Evolutionary conservation across 1,140 invertebrate species (phyloP).

Genomic region (Delia radicum): DNA sequence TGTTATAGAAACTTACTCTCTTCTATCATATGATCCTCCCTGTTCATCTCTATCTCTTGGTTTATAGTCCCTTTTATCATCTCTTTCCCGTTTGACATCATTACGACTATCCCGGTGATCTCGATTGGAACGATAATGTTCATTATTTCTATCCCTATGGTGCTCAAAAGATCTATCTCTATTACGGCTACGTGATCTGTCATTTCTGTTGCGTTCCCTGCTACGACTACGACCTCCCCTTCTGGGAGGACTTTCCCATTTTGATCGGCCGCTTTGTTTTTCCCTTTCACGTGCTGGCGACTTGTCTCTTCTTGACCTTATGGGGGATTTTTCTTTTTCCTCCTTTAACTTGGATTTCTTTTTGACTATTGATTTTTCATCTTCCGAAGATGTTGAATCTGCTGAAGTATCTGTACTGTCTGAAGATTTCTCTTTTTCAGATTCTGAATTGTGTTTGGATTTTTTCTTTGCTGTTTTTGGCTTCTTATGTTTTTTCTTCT

Average conservation of each 20-base stretch:
- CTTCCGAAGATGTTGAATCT: not conserved
- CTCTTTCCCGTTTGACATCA: not conserved
- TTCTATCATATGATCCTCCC: not conserved
- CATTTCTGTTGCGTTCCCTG: not conserved
- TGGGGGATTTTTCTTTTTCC: not conserved
- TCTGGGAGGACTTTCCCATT: slow-evolving; percentile 27
- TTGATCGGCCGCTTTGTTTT: not conserved
- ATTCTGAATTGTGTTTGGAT: not conserved
- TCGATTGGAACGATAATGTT: not conserved
- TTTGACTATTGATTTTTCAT: not conserved
- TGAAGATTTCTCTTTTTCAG: slow-evolving; percentile 19
- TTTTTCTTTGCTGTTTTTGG: slow-evolving; percentile 10
- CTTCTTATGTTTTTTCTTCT: slow-evolving; percentile 3
- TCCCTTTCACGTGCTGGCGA: slow-evolving; percentile 7
- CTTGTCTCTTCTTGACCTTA: not conserved
- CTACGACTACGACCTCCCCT: slow-evolving; percentile 5
- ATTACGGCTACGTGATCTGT: slow-evolving; percentile 20
- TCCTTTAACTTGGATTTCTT: slow-evolving; percentile 9
- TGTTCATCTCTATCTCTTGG: not conserved
- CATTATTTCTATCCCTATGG: not conserved
- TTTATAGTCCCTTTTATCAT: slow-evolving; percentile 5
- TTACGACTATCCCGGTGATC: not conserved
- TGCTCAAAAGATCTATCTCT: not conserved
- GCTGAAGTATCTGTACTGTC: not conserved
- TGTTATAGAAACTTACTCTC: slow-evolving; percentile 1